phyloP scores from a whole-genome alignment of 2,888 invertebrate genomes.

The Synanthedon andrenaeformis region DNA sequence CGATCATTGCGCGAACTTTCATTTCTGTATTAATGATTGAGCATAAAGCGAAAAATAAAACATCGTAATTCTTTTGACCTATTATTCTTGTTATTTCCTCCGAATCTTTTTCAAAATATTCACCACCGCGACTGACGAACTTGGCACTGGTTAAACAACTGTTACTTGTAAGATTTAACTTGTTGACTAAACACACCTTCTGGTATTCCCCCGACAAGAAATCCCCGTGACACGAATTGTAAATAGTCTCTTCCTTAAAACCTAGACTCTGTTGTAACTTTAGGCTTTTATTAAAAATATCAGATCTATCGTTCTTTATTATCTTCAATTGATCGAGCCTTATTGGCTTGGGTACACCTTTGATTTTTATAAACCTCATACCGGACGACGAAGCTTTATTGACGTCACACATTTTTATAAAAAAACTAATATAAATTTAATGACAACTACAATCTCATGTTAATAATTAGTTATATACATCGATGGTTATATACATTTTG shows the following conservation, averaged over 20 bases:
- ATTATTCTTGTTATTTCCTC: constrained; percentile 34
- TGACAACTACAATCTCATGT: too few relatives aligned
- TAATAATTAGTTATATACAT: too few relatives aligned
- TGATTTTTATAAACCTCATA: neutral
- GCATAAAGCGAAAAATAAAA: constrained; percentile 35
- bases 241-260: constrained; percentile 29
- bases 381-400: neutral
- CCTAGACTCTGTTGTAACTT: neutral
- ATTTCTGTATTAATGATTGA: constrained; percentile 40
- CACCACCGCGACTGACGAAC: constrained; percentile 13
- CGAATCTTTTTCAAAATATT: constrained; percentile 28
- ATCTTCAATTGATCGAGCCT: neutral
- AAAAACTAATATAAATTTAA: neutral
- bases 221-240: constrained; percentile 24
- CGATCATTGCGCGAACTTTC: constrained; percentile 35
- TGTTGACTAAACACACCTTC: constrained; percentile 26
- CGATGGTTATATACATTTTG: too few relatives aligned
- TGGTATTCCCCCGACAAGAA: constrained; percentile 31
- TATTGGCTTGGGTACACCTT: neutral
- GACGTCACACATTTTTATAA: neutral
- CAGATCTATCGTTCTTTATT: neutral
- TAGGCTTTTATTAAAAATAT: neutral
- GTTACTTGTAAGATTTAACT: constrained; percentile 20
- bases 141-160: constrained; percentile 31
- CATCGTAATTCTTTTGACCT: constrained; percentile 44